Percentiles rank a stretch among this genome's conserved stretches.
Evolutionary conservation across 2,113 vertebrate genomes (phyloP).

Genomic region (Porphyrio hochstetteri): DNA sequence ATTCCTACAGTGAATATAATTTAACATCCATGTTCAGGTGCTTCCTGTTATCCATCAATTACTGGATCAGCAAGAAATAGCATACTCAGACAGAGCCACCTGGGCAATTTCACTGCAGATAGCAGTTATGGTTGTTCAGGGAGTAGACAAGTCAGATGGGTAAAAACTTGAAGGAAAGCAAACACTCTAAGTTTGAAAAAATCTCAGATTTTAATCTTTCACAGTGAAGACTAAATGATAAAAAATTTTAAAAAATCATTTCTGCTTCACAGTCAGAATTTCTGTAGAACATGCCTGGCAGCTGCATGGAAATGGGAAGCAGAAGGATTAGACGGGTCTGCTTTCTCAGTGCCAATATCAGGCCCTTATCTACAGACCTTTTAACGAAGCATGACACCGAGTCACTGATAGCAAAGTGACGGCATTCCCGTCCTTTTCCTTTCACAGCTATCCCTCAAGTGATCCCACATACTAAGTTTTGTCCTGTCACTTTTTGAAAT

Average conservation of each 20-base stretch:
- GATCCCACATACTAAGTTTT: neutral
- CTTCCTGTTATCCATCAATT: slow-evolving; percentile 60
- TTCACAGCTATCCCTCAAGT: neutral
- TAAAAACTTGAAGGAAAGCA: neutral
- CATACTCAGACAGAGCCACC: neutral
- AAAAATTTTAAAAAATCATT: accelerated
- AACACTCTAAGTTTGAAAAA: neutral
- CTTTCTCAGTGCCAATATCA: neutral
- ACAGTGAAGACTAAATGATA: neutral
- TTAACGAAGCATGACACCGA: neutral
- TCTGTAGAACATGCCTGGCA: neutral
- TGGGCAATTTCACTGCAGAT: neutral
- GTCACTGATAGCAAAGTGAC: neutral
- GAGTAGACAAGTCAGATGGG: neutral
- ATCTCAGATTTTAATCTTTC: neutral
- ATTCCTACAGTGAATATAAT: slow-evolving; percentile 59
- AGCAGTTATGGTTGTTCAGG: neutral
- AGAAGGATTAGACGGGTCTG: neutral
- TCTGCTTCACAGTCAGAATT: neutral
- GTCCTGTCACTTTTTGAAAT: neutral
- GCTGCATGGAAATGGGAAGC: neutral
- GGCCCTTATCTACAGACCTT: neutral
- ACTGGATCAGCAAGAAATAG: slow-evolving; percentile 51
- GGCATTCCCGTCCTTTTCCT: neutral
- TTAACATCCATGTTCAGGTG: slow-evolving; percentile 35